phyloP scores from a whole-genome alignment of 2,113 vertebrate genomes.

The Chlorodrepanis virens region DNA sequence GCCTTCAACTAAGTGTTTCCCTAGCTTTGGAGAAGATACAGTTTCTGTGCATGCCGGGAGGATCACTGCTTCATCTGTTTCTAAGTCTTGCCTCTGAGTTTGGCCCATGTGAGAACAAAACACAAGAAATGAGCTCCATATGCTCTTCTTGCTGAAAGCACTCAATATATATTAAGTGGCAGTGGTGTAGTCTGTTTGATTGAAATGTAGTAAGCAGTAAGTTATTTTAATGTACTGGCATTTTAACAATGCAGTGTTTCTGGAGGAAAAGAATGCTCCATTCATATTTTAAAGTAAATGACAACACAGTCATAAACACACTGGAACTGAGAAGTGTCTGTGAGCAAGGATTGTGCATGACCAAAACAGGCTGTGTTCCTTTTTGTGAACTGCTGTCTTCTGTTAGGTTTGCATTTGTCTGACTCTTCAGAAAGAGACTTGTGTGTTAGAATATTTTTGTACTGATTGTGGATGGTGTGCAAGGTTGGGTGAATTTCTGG shows the following conservation, averaged over 20 bases:
- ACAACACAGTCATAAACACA: slow-evolving; percentile 36
- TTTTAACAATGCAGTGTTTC: slow-evolving; percentile 55
- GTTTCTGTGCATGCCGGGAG: neutral
- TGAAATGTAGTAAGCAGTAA: slow-evolving; percentile 5
- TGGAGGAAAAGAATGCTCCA: slow-evolving; percentile 51
- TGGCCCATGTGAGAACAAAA: neutral
- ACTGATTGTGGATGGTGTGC: fast-evolving
- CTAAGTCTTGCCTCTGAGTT: neutral
- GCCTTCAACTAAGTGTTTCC: neutral
- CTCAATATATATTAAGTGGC: neutral
- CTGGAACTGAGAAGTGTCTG: neutral
- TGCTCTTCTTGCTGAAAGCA: neutral
- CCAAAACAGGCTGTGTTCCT: neutral
- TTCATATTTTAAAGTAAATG: slow-evolving; percentile 52
- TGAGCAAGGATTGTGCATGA: neutral
- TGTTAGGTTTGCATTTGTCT: neutral
- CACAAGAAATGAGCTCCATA: neutral
- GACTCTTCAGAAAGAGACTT: neutral
- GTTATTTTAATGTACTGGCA: slow-evolving; percentile 56
- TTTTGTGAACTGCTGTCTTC: neutral
- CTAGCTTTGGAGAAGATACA: neutral
- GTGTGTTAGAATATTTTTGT: neutral
- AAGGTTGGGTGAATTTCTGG: neutral
- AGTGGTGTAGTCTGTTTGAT: neutral
- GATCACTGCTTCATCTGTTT: neutral